phyloP scores from a whole-genome alignment of 2,888 invertebrate genomes.

The Diplolepis rosae region DNA sequence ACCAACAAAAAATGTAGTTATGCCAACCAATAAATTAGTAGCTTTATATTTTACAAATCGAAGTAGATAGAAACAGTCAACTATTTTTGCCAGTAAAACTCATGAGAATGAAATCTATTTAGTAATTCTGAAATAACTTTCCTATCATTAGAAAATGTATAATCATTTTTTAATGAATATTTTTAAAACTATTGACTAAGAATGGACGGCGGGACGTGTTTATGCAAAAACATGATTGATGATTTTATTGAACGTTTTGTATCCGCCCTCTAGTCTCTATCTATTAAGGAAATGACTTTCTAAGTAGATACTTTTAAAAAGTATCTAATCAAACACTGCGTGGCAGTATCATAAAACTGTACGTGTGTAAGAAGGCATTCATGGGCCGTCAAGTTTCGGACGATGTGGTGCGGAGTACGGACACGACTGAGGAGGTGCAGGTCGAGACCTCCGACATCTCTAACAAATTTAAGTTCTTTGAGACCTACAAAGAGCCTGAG shows the following conservation, averaged over 20 bases:
- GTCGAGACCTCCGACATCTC: slow-evolving; percentile 89
- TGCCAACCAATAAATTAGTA: no score
- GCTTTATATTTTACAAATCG: no score
- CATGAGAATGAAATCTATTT: no score
- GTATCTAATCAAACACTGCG: slow-evolving; percentile 29
- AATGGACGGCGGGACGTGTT: neutral
- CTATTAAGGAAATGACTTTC: neutral
- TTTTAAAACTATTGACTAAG: no score
- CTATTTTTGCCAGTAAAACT: no score
- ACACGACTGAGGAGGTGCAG: slow-evolving; percentile 84
- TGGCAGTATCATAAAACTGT: slow-evolving; percentile 22
- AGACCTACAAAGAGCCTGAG: slow-evolving; percentile 86
- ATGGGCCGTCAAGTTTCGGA: slow-evolving; percentile 77
- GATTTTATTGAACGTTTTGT: neutral
- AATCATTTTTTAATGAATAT: no score
- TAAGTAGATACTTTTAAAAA: slow-evolving; percentile 21
- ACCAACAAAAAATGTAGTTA: no score
- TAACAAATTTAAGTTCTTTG: slow-evolving; percentile 93
- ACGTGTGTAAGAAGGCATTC: slow-evolving; percentile 70
- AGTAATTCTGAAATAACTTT: no score
- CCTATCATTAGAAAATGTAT: neutral
- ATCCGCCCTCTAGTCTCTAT: slow-evolving; percentile 6
- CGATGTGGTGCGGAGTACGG: slow-evolving; percentile 84
- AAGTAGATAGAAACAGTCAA: no score
- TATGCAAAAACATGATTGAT: neutral